These are phyloP conservation scores for Drosophila lini DNA, from an alignment of 1,140 invertebrate species.

Conservation along the genomic window DNA sequence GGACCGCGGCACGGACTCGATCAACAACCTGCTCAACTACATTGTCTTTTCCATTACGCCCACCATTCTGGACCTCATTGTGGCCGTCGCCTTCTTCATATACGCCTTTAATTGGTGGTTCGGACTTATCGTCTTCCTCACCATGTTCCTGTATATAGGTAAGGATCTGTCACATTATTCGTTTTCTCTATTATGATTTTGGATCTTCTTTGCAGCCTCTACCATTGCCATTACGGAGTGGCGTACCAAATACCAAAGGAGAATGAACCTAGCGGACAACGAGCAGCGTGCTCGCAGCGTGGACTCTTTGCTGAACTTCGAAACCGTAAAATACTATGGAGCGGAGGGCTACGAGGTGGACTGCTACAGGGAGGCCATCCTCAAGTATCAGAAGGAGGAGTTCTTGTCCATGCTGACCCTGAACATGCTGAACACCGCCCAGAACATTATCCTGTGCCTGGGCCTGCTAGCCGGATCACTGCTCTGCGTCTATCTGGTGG, in stretches of 20 bases:
- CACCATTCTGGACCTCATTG: constrained; percentile 95
- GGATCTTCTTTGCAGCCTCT: constrained; percentile 86
- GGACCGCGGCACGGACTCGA: constrained; percentile 97
- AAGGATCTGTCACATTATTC: constrained; percentile 82
- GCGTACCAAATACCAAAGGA: constrained; percentile 96
- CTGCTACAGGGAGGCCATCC: constrained; percentile 92
- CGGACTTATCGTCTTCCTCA: constrained; percentile 95
- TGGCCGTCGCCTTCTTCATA: constrained; percentile 96
- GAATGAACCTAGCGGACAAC: constrained; percentile 97
- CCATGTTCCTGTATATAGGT: constrained; percentile 97
- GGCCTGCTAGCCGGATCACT: constrained; percentile 95
- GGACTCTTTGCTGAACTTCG: constrained; percentile 98
- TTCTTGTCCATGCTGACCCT: constrained; percentile 93
- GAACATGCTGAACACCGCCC: constrained; percentile 94
- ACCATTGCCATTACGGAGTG: constrained; percentile 97
- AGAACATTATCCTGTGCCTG: constrained; percentile 95
- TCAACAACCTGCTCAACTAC: constrained; percentile 96
- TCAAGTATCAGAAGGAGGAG: constrained; percentile 94
- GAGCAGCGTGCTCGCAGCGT: constrained; percentile 95
- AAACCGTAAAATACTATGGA: constrained; percentile 99
- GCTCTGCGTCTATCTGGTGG: constrained; percentile 93
- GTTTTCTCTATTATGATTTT: background rate
- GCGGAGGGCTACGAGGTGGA: constrained; percentile 96
- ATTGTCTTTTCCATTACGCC: constrained; percentile 95
- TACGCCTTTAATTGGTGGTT: constrained; percentile 96